phyloP scores from a whole-genome alignment of 2,113 vertebrate genomes.

The Zapornia atra region DNA sequence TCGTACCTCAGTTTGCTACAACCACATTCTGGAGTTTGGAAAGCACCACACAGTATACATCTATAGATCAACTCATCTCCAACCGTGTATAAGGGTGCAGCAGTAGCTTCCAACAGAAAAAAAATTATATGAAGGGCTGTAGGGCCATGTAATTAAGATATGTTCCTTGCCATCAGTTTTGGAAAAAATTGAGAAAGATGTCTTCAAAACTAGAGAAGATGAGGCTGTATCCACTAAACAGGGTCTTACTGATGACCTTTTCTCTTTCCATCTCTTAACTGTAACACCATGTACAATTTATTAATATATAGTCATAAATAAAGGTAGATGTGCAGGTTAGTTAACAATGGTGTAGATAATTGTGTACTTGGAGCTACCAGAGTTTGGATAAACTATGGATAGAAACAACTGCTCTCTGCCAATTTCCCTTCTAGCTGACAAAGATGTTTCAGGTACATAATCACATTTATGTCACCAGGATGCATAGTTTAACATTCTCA shows the following conservation, averaged over 20 bases:
- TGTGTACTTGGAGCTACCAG: background rate
- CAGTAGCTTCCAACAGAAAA: background rate
- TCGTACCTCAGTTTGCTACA: background rate
- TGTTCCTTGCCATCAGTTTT: background rate
- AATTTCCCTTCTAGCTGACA: background rate
- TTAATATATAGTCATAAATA: background rate
- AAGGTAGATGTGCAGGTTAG: background rate
- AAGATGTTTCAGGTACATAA: background rate
- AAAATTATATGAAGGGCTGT: background rate
- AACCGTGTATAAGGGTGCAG: background rate
- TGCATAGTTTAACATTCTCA: background rate
- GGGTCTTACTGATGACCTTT: background rate
- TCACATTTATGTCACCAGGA: background rate
- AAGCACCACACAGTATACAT: accelerated
- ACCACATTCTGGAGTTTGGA: background rate
- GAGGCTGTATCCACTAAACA: background rate
- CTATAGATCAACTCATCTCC: background rate
- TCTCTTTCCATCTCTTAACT: background rate
- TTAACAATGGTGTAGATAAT: background rate
- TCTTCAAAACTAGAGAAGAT: background rate
- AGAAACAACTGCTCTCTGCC: background rate
- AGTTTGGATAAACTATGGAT: background rate
- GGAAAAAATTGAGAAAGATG: background rate
- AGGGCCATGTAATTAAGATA: background rate
- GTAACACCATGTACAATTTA: background rate